phyloP scores from a whole-genome alignment of 2,888 invertebrate species.

The Andrena fulva region DNA sequence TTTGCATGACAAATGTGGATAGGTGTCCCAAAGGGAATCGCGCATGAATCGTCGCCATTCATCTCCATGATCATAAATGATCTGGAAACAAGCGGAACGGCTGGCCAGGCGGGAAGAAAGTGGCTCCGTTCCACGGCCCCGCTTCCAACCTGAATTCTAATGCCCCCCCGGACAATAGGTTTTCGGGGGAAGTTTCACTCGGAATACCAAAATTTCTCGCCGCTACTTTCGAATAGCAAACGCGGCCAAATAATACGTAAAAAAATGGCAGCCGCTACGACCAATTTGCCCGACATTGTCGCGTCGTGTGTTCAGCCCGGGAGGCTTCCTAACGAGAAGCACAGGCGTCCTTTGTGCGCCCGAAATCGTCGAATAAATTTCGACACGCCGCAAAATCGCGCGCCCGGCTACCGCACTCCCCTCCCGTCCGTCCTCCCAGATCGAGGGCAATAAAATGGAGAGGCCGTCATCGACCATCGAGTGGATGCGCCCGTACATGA shows the following conservation, averaged over 20 bases:
- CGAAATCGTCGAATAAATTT: too few species aligned
- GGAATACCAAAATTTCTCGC: too few species aligned
- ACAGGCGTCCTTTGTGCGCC: too few species aligned
- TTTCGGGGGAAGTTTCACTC: slow-evolving; percentile 1
- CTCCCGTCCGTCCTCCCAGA: not conserved
- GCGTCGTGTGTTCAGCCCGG: too few species aligned
- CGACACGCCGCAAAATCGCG: too few species aligned
- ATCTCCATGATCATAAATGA: slow-evolving; percentile 72
- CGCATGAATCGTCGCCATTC: slow-evolving; percentile 74
- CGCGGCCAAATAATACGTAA: too few species aligned
- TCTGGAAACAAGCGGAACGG: slow-evolving; percentile 49
- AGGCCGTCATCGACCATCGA: not conserved
- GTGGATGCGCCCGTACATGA: slow-evolving; percentile 1
- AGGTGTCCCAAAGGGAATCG: slow-evolving; percentile 15
- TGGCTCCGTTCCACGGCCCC: slow-evolving; percentile 36
- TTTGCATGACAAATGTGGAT: not conserved
- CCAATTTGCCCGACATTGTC: too few species aligned
- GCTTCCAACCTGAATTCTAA: slow-evolving; percentile 19
- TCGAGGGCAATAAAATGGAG: not conserved
- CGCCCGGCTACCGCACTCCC: not conserved
- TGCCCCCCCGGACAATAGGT: slow-evolving; percentile 26
- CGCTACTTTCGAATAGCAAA: too few species aligned
- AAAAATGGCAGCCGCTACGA: too few species aligned
- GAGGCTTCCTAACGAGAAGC: too few species aligned
- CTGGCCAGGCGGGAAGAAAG: slow-evolving; percentile 54